These are phyloP conservation scores for Eledona agricola DNA, from an alignment of 2,888 invertebrate genomes.

Conservation along the genomic window DNA sequence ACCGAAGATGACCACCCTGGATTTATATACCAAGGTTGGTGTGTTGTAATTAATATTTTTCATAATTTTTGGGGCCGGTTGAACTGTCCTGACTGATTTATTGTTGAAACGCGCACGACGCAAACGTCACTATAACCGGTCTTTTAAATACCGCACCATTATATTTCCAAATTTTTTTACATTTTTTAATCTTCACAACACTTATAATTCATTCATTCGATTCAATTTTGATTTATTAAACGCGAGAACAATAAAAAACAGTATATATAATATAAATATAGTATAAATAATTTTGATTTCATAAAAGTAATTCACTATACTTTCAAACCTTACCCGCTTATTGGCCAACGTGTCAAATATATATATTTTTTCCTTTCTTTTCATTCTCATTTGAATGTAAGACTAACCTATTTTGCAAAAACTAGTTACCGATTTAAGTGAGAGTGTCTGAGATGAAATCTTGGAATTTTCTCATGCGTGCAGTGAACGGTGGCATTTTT, in stretches of 20 bases:
- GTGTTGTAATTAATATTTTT: conserved; percentile 1
- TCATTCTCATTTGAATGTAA: not conserved
- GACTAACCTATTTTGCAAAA: conserved; percentile 6
- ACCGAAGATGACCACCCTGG: conserved; percentile 56
- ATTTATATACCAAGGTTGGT: conserved; percentile 56
- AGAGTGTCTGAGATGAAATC: conserved; percentile 19
- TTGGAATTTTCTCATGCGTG: conserved; percentile 18
- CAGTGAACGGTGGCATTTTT: conserved; percentile 14
- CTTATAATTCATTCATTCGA: not conserved
- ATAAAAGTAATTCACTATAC: too few species aligned
- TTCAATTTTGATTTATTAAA: too few species aligned
- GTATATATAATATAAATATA: too few species aligned
- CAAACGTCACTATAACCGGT: conserved; percentile 21
- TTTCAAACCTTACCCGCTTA: too few species aligned
- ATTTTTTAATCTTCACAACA: conserved; percentile 1
- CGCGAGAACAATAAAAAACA: too few species aligned
- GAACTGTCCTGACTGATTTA: conserved; percentile 96
- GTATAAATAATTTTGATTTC: too few species aligned
- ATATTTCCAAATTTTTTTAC: too few species aligned
- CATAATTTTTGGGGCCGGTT: conserved; percentile 97
- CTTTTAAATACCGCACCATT: conserved; percentile 16
- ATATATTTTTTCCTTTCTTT: too few species aligned
- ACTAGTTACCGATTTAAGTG: conserved; percentile 11
- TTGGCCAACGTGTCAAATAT: too few species aligned
- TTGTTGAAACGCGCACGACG: conserved; percentile 1